Conservation (phyloP, 30 jellyfish, hydroid and myxozoan species). For the Pelagia noctiluca region DNA sequence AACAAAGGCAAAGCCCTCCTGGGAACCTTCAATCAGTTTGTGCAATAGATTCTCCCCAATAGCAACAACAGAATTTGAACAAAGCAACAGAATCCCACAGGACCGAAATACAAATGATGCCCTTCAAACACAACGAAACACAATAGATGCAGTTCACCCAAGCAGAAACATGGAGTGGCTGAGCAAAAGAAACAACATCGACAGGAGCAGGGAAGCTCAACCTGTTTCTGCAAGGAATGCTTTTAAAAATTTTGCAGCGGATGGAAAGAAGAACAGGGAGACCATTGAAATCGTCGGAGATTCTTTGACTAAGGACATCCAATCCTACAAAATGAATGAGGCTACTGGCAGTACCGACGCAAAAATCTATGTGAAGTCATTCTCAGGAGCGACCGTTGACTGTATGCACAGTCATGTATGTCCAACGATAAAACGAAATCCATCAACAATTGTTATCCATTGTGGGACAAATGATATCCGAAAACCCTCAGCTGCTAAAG, state of each 20-base stretch:
- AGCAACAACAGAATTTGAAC: neutral
- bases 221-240: too few relatives aligned
- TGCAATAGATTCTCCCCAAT: neutral
- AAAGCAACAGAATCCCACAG: neutral
- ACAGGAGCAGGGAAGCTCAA: neutral
- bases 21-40: conserved; percentile 3
- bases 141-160: neutral
- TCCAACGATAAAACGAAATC: conserved; percentile 32
- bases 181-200: neutral
- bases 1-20: neutral
- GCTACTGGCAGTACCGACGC: neutral
- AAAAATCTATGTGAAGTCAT: conserved; percentile 31
- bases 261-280: neutral
- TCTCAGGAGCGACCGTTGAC: conserved; percentile 59
- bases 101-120: too few relatives aligned
- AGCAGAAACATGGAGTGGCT: neutral
- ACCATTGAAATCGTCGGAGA: neutral
- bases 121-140: too few relatives aligned
- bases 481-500: conserved; percentile 5
- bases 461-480: conserved; percentile 48
- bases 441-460: conserved; percentile 34
- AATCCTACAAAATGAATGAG: too few relatives aligned
- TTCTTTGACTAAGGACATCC: neutral
- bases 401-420: conserved; percentile 32
- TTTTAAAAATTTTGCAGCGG: too few relatives aligned